These are phyloP conservation scores for Polyergus mexicanus DNA, from an alignment of 1,140 invertebrate genomes.

Conservation along the genomic window DNA sequence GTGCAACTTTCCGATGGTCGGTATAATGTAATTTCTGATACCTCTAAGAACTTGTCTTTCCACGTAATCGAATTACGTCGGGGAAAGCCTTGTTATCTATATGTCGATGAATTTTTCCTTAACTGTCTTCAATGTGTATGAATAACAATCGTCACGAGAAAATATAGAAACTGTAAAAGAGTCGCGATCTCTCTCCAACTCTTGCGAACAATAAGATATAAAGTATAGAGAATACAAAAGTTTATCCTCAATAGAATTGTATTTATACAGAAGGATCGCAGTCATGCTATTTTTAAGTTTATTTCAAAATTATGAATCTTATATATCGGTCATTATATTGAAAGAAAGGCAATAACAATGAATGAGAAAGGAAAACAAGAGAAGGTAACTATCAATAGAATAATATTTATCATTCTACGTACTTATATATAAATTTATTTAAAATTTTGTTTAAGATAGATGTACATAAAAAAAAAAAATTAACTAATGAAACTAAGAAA, in stretches of 20 bases:
- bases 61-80: conserved; percentile 56
- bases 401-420: background rate
- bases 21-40: conserved; percentile 47
- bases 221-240: conserved; percentile 27
- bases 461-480: background rate
- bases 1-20: conserved; percentile 38
- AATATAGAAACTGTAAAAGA: conserved; percentile 33
- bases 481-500: background rate
- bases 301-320: conserved; percentile 17
- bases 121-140: conserved; percentile 37
- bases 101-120: conserved; percentile 42
- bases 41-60: conserved; percentile 50
- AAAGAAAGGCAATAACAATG: background rate
- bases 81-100: conserved; percentile 25
- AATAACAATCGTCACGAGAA: conserved; percentile 35
- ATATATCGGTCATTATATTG: conserved; percentile 7
- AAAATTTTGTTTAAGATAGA: background rate
- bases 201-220: conserved; percentile 20
- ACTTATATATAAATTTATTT: background rate
- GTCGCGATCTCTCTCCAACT: conserved; percentile 44
- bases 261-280: conserved; percentile 39
- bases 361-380: background rate
- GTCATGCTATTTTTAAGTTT: conserved; percentile 33
- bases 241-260: conserved; percentile 47
- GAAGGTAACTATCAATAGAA: background rate